Evolutionary conservation across 1,140 invertebrate genomes (phyloP).

Genomic region (Formica selysi): DNA sequence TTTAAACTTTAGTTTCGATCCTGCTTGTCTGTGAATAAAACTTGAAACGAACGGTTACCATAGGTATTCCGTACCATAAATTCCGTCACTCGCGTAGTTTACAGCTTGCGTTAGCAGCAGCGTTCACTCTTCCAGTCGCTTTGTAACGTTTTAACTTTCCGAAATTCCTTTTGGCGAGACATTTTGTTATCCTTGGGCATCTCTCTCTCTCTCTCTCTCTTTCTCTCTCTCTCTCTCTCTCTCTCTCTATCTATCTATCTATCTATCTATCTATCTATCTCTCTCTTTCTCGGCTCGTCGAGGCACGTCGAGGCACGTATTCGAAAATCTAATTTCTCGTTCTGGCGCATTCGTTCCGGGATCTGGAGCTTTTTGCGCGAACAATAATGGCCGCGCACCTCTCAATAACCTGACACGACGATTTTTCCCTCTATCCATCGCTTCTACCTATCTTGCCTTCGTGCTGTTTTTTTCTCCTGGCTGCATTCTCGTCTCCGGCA

Average conservation of each 20-base stretch:
- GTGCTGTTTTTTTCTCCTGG: constrained; percentile 44
- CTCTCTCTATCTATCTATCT: no score
- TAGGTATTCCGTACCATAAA: constrained; percentile 39
- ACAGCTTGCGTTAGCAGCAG: constrained; percentile 21
- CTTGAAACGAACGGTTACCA: constrained; percentile 12
- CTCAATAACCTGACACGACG: constrained; percentile 56
- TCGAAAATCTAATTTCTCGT: constrained; percentile 47
- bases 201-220: not conserved
- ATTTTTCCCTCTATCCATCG: not conserved
- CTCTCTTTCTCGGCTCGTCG: not conserved
- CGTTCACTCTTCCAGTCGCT: not conserved
- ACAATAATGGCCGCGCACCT: constrained; percentile 59
- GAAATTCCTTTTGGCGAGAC: constrained; percentile 36
- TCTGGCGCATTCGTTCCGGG: constrained; percentile 30
- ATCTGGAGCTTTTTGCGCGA: constrained; percentile 51
- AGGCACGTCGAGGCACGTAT: constrained; percentile 53
- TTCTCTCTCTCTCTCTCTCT: no score
- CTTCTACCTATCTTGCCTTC: not conserved
- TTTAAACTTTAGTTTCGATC: constrained; percentile 30
- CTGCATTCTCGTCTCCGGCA: constrained; percentile 42
- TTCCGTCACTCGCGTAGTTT: constrained; percentile 37
- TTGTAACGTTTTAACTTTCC: constrained; percentile 28
- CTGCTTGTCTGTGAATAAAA: constrained; percentile 33
- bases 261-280: no score
- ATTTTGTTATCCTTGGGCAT: constrained; percentile 35